Base-by-base conservation (phyloP, 2,797 vertebrate genomes). In the Oreonectes daqikongensis region DNA sequence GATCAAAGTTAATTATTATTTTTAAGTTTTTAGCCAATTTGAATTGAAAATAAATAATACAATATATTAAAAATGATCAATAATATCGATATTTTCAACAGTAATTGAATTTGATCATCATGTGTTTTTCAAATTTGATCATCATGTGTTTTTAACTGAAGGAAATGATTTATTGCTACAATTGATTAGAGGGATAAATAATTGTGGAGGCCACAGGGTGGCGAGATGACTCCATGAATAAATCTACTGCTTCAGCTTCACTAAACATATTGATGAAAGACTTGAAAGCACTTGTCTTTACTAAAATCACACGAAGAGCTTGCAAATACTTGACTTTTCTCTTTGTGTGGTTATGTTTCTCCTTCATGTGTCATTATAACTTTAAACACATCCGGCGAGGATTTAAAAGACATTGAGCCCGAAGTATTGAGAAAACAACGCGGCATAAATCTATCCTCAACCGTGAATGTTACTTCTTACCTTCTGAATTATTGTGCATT, bases 311-410 rank as follows among this genome's bases (percentile, higher is more conserved):
- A 92, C 91, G 92, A 93, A 92, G 91, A 92, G 91, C 92, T 90
- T 89, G 86, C 88, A 91, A 93, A 93, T 93, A 93, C 92, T 94
- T 94, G 93, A 94, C 92, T 93, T 94, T 90, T 90, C 90, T 93
- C 90, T 90, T 91, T 90, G 90, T 92, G 88, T 91, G 89, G 91
- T 91, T 93, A 92, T 92, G 89, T 89, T 92, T 92, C 88, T 57
- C 24, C 91, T 93, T 93, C 91, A 91, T 89, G 87, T 90, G 88
- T 90, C 89, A 93, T 93, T 94, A 92, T 91, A 92, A 57, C 2
- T 90, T 86, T 87, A 89, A 92, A 93, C 92, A 85, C 89, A 87
- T 89, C 88, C 87, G 82, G 88, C 92, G 92, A 89, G 88, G 88
- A 89, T 91, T 90, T 91, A 90, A 86, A n/a, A 82, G 83, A 86